A percentile compares a stretch with the other conserved stretches of the same genome.
These are phyloP conservation scores for Lydus trimaculatus DNA, from an alignment of 2,888 invertebrate species.

Conservation along the genomic window DNA sequence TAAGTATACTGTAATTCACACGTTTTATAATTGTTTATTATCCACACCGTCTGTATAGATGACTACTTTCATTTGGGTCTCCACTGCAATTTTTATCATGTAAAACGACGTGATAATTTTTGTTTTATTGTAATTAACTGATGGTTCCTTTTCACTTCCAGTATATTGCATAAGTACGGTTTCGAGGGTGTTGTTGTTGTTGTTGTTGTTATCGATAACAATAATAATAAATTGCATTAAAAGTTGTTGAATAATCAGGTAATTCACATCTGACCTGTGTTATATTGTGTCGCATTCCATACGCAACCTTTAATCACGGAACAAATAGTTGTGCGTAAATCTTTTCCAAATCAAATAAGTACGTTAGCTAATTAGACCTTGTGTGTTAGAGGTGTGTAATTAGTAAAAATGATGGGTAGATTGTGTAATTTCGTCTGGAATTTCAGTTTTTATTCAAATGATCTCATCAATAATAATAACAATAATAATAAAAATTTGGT, in stretches of 20 bases:
- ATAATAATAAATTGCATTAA: background rate
- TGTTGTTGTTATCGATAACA: background rate
- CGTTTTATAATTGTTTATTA: background rate
- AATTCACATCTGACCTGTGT: background rate
- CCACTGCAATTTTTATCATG: background rate
- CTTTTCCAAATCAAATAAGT: background rate
- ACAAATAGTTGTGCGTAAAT: background rate
- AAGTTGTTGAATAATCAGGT: background rate
- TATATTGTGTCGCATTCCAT: conserved; percentile 1
- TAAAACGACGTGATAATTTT: background rate
- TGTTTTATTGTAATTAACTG: background rate
- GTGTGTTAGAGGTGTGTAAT: background rate
- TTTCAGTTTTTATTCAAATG: background rate
- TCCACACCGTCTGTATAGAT: background rate
- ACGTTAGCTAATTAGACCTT: no score
- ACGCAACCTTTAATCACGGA: background rate
- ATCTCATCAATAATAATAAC: background rate
- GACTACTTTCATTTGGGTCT: background rate
- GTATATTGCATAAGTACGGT: background rate
- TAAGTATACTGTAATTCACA: conserved; percentile 9
- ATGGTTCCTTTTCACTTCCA: background rate
- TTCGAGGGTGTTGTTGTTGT: background rate
- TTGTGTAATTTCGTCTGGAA: background rate
- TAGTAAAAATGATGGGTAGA: background rate
- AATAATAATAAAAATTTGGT: background rate